phyloP scores from a whole-genome alignment of 2,797 vertebrate species.

The Sebastes taczanowskii region DNA sequence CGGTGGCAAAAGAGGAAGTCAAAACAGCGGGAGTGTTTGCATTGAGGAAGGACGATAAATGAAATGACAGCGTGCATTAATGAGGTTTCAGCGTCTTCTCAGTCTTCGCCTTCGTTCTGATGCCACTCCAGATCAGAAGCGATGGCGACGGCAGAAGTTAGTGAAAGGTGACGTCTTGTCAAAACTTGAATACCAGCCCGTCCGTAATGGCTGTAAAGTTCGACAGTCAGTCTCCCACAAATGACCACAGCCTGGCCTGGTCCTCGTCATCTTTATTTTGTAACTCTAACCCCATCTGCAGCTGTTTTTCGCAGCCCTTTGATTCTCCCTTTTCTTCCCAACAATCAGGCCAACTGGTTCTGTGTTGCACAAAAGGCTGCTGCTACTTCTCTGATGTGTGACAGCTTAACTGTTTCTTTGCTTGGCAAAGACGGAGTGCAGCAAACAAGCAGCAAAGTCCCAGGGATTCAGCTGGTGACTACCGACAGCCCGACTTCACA shows the following conservation, averaged over 20 bases:
- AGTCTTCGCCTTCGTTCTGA: slow-evolving; percentile 40
- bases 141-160: slow-evolving; percentile 38
- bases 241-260: slow-evolving; percentile 75
- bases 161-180: slow-evolving; percentile 75
- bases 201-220: slow-evolving; percentile 67
- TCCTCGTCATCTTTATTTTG: slow-evolving; percentile 76
- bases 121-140: slow-evolving; percentile 60
- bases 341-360: slow-evolving; percentile 78
- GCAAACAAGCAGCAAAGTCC: slow-evolving; percentile 78
- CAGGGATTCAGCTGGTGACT: slow-evolving; percentile 72
- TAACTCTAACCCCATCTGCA: slow-evolving; percentile 78
- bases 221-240: slow-evolving; percentile 75
- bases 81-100: slow-evolving; percentile 43
- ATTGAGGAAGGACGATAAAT: background rate
- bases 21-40: slow-evolving; percentile 31
- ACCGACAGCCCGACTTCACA: slow-evolving; percentile 71
- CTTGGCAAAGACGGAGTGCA: slow-evolving; percentile 55
- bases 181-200: slow-evolving; percentile 57
- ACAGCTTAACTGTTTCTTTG: slow-evolving; percentile 85
- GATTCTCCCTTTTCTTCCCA: slow-evolving; percentile 70
- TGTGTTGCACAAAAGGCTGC: slow-evolving; percentile 63
- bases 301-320: slow-evolving; percentile 79
- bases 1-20: slow-evolving; percentile 12
- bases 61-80: slow-evolving; percentile 46
- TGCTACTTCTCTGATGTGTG: slow-evolving; percentile 79